These are phyloP conservation scores for Protonemura montana DNA, from an alignment of 2,888 invertebrate genomes.

Conservation along the genomic window DNA sequence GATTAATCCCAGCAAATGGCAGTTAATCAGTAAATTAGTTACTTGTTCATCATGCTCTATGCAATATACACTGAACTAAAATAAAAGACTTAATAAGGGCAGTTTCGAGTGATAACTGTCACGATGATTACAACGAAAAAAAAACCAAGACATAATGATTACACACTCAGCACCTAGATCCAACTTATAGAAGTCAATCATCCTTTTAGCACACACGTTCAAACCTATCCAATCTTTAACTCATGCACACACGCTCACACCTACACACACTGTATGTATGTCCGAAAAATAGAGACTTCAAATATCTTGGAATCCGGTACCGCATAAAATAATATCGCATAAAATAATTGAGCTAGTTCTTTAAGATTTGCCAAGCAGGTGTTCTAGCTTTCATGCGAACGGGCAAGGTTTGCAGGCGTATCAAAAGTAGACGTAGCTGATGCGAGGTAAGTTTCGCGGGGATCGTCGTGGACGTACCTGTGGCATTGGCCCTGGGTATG, in stretches of 20 bases:
- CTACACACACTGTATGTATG: too few species aligned
- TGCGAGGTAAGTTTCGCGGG: background rate
- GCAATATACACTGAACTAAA: background rate
- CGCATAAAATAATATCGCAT: too few species aligned
- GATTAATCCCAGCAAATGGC: conserved; percentile 26
- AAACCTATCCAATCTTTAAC: too few species aligned
- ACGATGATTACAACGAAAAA: background rate
- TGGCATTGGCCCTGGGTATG: conserved; percentile 66
- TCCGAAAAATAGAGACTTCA: too few species aligned
- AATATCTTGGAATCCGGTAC: too few species aligned
- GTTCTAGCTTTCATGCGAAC: too few species aligned
- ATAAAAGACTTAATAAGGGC: background rate
- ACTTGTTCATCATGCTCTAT: background rate
- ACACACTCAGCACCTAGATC: background rate
- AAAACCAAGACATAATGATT: background rate
- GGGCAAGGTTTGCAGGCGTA: too few species aligned
- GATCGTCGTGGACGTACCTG: conserved; percentile 45
- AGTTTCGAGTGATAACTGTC: background rate
- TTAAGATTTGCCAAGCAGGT: too few species aligned
- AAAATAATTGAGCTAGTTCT: too few species aligned
- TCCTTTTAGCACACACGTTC: too few species aligned
- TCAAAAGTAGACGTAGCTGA: background rate
- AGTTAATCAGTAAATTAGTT: conserved; percentile 22
- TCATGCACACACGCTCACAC: too few species aligned
- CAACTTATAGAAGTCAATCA: too few species aligned